These are phyloP conservation scores for Numenius arquata DNA, from an alignment of 2,113 vertebrate genomes.

Conservation along the genomic window DNA sequence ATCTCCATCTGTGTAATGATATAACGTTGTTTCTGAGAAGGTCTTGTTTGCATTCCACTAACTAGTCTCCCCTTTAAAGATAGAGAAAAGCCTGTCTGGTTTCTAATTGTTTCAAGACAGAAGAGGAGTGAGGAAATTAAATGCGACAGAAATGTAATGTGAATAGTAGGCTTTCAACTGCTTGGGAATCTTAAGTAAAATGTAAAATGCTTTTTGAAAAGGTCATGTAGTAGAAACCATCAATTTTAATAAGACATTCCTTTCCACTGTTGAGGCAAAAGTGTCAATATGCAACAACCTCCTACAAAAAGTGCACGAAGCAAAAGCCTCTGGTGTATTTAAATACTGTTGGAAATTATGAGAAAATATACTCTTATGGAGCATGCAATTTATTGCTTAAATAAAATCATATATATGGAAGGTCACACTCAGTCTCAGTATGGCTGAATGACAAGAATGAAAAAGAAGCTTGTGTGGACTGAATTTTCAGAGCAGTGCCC, in stretches of 20 bases:
- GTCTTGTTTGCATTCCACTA: not conserved
- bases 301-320: not conserved
- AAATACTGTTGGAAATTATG: not conserved
- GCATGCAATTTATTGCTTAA: not conserved
- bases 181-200: slow-evolving; percentile 8
- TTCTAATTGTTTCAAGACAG: not conserved
- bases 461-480: not conserved
- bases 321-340: not conserved
- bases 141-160: not conserved
- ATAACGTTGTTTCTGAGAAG: not conserved
- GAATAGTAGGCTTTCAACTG: not conserved
- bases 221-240: not conserved
- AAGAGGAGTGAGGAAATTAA: not conserved
- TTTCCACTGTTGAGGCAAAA: not conserved
- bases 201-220: slow-evolving; percentile 23
- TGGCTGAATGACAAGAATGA: not conserved
- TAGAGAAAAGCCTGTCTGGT: not conserved
- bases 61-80: not conserved
- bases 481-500: not conserved
- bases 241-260: slow-evolving; percentile 16
- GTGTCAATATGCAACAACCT: not conserved
- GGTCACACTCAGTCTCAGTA: not conserved
- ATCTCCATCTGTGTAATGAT: not conserved
- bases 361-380: not conserved
- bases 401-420: not conserved